A percentile compares a stretch with the other conserved stretches of the same genome.
Evolutionary conservation across 2,888 invertebrate genomes (phyloP).

Genomic region (Heliconius erato): DNA sequence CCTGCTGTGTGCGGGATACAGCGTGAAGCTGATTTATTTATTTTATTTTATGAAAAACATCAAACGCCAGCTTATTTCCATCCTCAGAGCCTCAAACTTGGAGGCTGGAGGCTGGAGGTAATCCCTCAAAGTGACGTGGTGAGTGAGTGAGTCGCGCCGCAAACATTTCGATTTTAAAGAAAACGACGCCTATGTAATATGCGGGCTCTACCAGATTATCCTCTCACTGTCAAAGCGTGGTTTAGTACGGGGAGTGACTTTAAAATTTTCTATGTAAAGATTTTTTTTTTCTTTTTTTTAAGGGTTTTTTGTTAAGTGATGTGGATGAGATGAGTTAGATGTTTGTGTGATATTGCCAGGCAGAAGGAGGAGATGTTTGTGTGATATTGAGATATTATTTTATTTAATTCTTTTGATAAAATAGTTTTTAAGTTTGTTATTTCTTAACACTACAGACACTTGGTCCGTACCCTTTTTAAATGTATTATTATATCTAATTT

Average conservation of each 20-base stretch:
- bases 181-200: conserved; percentile 52
- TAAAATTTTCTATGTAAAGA: conserved; percentile 6
- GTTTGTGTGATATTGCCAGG: neutral
- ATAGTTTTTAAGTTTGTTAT: neutral
- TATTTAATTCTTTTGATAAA: neutral
- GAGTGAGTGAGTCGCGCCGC: conserved; percentile 49
- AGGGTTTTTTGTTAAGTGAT: conserved; percentile 1
- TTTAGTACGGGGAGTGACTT: conserved; percentile 19
- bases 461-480: too few relatives aligned
- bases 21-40: too few relatives aligned
- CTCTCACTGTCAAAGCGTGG: conserved; percentile 52
- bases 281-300: neutral
- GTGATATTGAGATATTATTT: too few relatives aligned
- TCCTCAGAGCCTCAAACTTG: neutral
- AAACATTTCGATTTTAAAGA: conserved; percentile 64
- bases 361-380: neutral
- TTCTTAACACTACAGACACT: too few relatives aligned
- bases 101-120: conserved; percentile 7
- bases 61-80: conserved; percentile 23
- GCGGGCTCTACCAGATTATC: conserved; percentile 53
- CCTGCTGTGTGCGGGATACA: too few relatives aligned
- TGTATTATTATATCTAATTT: too few relatives aligned
- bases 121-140: conserved; percentile 31
- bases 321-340: neutral
- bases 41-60: neutral